Evolutionary conservation across 2,113 vertebrate species (phyloP).

Genomic region (Guaruba guarouba): DNA sequence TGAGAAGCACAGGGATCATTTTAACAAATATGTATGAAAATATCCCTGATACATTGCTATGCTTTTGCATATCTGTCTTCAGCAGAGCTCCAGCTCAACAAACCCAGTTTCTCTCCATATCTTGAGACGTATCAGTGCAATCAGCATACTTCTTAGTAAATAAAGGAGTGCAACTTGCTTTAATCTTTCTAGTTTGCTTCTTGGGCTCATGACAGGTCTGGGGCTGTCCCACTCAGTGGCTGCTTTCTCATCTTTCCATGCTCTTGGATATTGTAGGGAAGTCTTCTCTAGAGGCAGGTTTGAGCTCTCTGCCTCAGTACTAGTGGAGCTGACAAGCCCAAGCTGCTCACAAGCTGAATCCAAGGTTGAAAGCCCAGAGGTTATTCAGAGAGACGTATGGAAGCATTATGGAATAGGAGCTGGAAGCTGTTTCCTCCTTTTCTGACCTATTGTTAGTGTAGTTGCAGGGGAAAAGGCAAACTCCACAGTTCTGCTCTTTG

Average conservation of each 20-base stretch:
- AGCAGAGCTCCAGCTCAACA: neutral
- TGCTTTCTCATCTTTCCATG: neutral
- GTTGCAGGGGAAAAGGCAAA: neutral
- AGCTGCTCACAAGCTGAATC: neutral
- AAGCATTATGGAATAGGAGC: neutral
- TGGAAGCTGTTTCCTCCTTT: neutral
- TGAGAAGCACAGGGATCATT: neutral
- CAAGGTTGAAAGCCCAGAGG: neutral
- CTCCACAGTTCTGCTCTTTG: neutral
- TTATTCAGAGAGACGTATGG: neutral
- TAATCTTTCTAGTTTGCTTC: neutral
- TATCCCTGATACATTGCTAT: neutral
- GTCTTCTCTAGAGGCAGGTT: neutral
- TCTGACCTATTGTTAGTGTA: slow-evolving; percentile 8
- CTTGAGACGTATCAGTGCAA: neutral
- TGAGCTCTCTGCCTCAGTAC: neutral
- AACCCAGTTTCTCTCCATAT: neutral
- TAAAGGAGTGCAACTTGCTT: neutral
- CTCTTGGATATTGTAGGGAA: neutral
- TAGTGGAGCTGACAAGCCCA: neutral
- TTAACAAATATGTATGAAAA: neutral
- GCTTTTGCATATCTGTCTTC: neutral
- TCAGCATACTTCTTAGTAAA: neutral
- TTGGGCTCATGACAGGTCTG: neutral
- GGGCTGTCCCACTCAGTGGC: neutral